Base-by-base conservation (phyloP, 2,888 invertebrate species). In the Xanthorhoe designata region DNA sequence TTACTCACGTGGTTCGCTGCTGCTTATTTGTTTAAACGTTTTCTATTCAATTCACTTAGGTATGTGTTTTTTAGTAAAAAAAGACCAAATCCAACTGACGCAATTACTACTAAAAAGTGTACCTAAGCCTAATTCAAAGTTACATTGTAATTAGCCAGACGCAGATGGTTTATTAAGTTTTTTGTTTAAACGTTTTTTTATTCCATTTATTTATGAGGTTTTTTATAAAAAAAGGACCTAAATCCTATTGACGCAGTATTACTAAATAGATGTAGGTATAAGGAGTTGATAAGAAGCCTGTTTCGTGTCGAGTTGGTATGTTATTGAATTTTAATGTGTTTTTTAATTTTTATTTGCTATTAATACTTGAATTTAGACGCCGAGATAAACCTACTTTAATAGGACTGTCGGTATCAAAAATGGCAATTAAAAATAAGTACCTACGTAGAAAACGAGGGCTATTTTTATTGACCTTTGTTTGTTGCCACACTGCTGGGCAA, bases 301-400 rank as follows among this genome's bases (percentile, higher is more conserved):
- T 53, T 63, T 58, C 32, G 19, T 19, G 29, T 52, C 52, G 47
- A 19, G n/a, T 35, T 17, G 9, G 42, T 19, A 59, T 55, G 24
- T 62, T 51, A 62, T 63, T 47, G 63, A 57, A 63, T 57, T 45
- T 57, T 63, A 57, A 63, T 63, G 52, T 32, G 63, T n/a, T 42
- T 19, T 52, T 45, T 9, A 13, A 35, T 29, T 61, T 17, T 19
- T 49, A 61, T 49, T 35, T 24, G 15, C 15, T 47, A 47, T 54
- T 61, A 47, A 47, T 47, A 47, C 47, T 8, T 17, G 7, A 15
- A 15, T 47, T 8, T 47, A 17, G 7, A 47, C 47, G 15, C 3
- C 15, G 8, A 17, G 8, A 47, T 47, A 47, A 47, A 15, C 15
- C 45, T 15, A 15, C 15, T 47, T 47, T 47, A 47, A 45, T 4